Evolutionary conservation across 1,140 invertebrate species (phyloP).

Genomic region (Chelonus insularis): DNA sequence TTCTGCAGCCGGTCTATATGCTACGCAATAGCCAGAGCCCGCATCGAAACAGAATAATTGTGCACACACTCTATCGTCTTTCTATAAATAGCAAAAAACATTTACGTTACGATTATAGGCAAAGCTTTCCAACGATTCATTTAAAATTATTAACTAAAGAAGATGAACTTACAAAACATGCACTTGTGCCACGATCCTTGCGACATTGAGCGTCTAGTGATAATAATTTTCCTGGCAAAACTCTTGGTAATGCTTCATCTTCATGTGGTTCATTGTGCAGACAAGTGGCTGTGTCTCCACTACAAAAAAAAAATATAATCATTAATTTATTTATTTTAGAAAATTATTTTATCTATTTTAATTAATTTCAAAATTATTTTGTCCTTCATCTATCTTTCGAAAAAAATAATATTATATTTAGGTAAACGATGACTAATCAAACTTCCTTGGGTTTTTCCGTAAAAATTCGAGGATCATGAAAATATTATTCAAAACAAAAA

Average conservation of each 20-base stretch:
- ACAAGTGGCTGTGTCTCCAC: constrained; percentile 92
- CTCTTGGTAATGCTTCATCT: constrained; percentile 84
- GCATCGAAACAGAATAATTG: constrained; percentile 95
- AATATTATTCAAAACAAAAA: too few species aligned
- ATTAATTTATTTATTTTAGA: background rate
- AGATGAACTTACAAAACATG: constrained; percentile 74
- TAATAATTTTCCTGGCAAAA: constrained; percentile 86
- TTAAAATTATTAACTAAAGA: background rate
- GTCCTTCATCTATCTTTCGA: too few species aligned
- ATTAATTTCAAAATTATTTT: too few species aligned
- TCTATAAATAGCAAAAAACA: constrained; percentile 58
- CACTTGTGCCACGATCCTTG: constrained; percentile 88
- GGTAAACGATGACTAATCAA: too few species aligned
- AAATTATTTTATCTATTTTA: background rate
- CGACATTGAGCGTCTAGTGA: constrained; percentile 90
- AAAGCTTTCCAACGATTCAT: background rate
- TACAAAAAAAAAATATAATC: constrained; percentile 54
- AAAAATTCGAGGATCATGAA: too few species aligned
- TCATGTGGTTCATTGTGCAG: constrained; percentile 92
- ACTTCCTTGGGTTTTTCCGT: too few species aligned
- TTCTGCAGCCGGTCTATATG: constrained; percentile 91
- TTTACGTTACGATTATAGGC: background rate
- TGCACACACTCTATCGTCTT: constrained; percentile 93
- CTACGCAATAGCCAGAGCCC: constrained; percentile 92
- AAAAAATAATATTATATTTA: too few species aligned